Evolutionary conservation across 2,113 vertebrate species (phyloP).

Genomic region (Notothenia rossii): DNA sequence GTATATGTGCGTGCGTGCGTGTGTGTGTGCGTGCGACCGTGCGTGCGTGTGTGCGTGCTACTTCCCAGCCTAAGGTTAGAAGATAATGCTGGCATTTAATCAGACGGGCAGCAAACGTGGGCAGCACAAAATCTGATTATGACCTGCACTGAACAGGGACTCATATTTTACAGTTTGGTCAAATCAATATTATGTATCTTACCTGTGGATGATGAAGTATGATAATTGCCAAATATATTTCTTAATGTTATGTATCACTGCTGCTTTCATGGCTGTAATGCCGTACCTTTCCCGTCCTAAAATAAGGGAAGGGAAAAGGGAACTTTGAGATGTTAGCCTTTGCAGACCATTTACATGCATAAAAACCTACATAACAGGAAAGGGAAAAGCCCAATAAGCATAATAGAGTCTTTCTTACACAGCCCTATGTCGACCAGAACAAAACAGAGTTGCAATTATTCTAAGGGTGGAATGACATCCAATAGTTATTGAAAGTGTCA

Average conservation of each 20-base stretch:
- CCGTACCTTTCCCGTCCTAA: not conserved
- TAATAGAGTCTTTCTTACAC: too few species aligned
- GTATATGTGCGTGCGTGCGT: conserved; percentile 1
- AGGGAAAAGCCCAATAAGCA: too few species aligned
- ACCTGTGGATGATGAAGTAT: conserved; percentile 19
- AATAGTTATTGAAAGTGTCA: too few species aligned
- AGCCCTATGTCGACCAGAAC: too few species aligned
- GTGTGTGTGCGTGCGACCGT: not conserved
- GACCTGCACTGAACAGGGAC: conserved; percentile 45
- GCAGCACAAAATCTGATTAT: conserved; percentile 70
- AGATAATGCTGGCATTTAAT: conserved; percentile 86
- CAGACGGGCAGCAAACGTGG: conserved; percentile 70
- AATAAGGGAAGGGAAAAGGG: not conserved
- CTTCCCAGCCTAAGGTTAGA: conserved; percentile 79
- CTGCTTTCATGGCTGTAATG: not conserved
- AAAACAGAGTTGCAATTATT: too few species aligned
- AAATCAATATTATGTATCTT: not conserved
- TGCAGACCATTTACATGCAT: too few species aligned
- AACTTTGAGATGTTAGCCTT: too few species aligned
- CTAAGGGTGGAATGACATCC: too few species aligned
- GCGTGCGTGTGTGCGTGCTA: conserved; percentile 6
- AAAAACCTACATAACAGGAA: too few species aligned
- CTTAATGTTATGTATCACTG: not conserved
- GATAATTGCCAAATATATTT: not conserved
- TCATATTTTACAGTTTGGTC: conserved; percentile 30